Evolutionary conservation across 2,113 vertebrate genomes (phyloP), one percentile per base, ranked within the genome.

Genomic region (Bujurquina vittata): DNA sequence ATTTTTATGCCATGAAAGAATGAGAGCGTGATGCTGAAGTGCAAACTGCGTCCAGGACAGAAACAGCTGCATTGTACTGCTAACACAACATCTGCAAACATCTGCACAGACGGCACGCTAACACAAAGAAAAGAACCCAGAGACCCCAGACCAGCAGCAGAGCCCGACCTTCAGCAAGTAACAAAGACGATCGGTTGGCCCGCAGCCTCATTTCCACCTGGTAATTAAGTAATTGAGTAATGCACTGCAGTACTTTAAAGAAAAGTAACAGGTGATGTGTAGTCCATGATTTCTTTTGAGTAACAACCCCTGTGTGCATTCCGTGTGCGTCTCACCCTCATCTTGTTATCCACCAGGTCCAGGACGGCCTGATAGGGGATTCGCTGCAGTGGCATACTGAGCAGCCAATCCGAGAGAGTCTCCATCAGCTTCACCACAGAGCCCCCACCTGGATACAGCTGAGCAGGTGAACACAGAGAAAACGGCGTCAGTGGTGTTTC

Each of bases 321-420:
- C 26, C 26, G 40, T 23, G 46, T 26, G 54, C 35, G 31, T 84
- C 95, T 96, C 89, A 98, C 98, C 96, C 94, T 96, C 97, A 99
- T 98, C 93, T 97, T 98, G 95, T 99, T 99, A 95, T 98, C 96
- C 85, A 98, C 97, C 82, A 99, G 96, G 93, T 99, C 98, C 15
- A 99, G 94, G 78, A 99, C 93, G 0, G 97, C 98, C 69, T 97
- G 94, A 78, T 99, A 99, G 18, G 98, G 98, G 92, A 99, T 97
- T 90, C 92, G 96, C 85, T 97, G 97, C 90, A 99, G 92, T 4
- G 98, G 98, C 29, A 99, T 95, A 93, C 95, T 97, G 88, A 96
- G 93, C 87, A 99, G 95, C 98, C 98, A 99, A 93, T 98, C 97
- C 81, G 97, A 96, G 83, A 99, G 94, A 1, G 94, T 98, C 94